Percentiles rank a stretch among this genome's conserved stretches.
Evolutionary conservation across 2,888 invertebrate genomes (phyloP).

Genomic region (Bellardia pandia): DNA sequence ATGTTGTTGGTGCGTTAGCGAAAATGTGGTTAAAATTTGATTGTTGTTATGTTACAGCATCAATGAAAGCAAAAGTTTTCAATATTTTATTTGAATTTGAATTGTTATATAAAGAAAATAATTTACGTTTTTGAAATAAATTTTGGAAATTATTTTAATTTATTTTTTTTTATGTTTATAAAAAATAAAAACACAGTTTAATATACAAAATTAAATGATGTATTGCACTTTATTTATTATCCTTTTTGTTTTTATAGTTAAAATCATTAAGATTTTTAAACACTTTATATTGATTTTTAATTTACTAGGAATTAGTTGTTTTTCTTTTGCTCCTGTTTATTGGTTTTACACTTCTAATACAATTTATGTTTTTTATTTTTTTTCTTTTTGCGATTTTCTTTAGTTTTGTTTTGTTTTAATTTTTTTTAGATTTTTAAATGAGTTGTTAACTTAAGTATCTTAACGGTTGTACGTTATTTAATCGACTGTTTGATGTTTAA

Average conservation of each 20-base stretch:
- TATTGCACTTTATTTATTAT: not conserved
- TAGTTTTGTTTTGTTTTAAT: slow-evolving; percentile 27
- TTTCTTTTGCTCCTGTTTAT: slow-evolving; percentile 14
- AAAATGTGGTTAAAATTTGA: slow-evolving; percentile 36
- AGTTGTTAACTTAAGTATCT: slow-evolving; percentile 58
- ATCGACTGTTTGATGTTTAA: slow-evolving; percentile 67
- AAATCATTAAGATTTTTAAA: not conserved
- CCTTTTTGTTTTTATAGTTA: not conserved
- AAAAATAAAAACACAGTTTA: too few relatives aligned
- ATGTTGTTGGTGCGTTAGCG: slow-evolving; percentile 38
- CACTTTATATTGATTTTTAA: slow-evolving; percentile 10
- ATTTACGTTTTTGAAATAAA: not conserved
- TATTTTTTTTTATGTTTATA: not conserved
- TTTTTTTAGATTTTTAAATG: slow-evolving; percentile 27
- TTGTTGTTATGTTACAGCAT: slow-evolving; percentile 48
- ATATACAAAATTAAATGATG: too few relatives aligned
- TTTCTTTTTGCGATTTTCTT: not conserved
- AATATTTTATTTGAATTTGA: not conserved
- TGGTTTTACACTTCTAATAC: not conserved
- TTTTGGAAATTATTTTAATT: not conserved
- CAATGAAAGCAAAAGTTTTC: slow-evolving; percentile 60
- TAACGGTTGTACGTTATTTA: slow-evolving; percentile 64
- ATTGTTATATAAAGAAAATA: not conserved
- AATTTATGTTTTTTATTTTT: slow-evolving; percentile 17
- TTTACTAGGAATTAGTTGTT: not conserved